Base-by-base conservation (phyloP, 2,888 invertebrate species). In the Tachina fera region DNA sequence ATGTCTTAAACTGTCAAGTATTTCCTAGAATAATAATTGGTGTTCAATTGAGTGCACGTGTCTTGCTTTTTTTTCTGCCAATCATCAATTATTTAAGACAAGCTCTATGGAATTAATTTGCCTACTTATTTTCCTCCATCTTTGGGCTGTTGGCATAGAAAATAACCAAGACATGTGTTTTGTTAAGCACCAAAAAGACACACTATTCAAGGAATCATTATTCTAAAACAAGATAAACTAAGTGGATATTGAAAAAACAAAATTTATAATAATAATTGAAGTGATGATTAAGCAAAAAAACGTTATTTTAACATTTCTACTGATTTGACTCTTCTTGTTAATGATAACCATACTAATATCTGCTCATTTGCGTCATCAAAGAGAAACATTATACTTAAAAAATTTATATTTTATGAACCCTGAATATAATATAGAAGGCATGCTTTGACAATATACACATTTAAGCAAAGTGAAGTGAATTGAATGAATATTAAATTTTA, bases 261-360 rank as follows among this genome's bases (percentile, higher is more conserved):
- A 31, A 31, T 31, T 47, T 19, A 31, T 45, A 16, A 31, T 51
- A 67, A 6, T 72, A 72, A 84, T 81, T 80, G 72, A 84, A 84
- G 72, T 77, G 81, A 81, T 84, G 84, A 84, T 84, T 53, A 22
- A 60, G 84, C 84, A 47, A 51, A 84, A n/a, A 84, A 76, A 65
- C 41, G 45, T 14, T 75, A 65, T 41, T 39, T 70, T 1, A 56
- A 65, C 16, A 56, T 63, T 47, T 63, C 74, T 53, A 51, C 11
- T 22, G 56, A 43, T n/a, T 11, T 47, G 60, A n/a, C 10, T 65
- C 45, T 47, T 41, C 31, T 19, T 61, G 53, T 60, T 8, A 74
- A 60, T 19, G 49, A 74, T 51, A 58, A 76, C 39, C 61, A 75
- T 45, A 39, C n/a, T 31, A 22, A 58, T 9, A 51, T 16, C 13